Conservation (phyloP, 2,113 vertebrate genomes). For the Prinia subflava region DNA sequence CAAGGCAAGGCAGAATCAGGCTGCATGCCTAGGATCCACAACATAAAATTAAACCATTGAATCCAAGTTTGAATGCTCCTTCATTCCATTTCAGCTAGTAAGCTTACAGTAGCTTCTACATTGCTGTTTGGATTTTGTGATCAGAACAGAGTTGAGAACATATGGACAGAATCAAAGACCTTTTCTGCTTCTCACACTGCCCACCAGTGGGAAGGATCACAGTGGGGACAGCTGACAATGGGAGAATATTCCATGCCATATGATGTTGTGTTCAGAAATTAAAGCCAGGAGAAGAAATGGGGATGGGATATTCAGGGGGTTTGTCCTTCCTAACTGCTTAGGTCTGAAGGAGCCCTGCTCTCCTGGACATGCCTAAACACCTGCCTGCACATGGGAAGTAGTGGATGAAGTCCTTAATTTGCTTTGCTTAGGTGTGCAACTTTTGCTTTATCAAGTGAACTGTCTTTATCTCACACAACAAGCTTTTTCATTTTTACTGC, state of each 20-base stretch:
- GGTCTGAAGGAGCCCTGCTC: not conserved
- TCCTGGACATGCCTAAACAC: not conserved
- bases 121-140: not conserved
- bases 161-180: not conserved
- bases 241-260: not conserved
- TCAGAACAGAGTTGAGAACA: not conserved
- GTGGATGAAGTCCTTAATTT: not conserved
- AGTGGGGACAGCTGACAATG: not conserved
- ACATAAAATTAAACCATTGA: not conserved
- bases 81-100: not conserved
- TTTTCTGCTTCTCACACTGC: not conserved
- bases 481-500: not conserved
- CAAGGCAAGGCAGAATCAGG: not conserved
- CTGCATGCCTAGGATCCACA: not conserved
- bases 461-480: not conserved
- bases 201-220: rapidly evolving
- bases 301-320: rapidly evolving
- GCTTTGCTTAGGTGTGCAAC: not conserved
- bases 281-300: not conserved
- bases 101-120: not conserved
- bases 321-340: not conserved
- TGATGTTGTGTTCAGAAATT: not conserved
- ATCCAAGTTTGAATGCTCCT: not conserved
- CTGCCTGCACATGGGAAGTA: not conserved
- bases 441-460: not conserved